phyloP scores from a whole-genome alignment of 2,888 invertebrate species.

The Hydropsyche betteni region DNA sequence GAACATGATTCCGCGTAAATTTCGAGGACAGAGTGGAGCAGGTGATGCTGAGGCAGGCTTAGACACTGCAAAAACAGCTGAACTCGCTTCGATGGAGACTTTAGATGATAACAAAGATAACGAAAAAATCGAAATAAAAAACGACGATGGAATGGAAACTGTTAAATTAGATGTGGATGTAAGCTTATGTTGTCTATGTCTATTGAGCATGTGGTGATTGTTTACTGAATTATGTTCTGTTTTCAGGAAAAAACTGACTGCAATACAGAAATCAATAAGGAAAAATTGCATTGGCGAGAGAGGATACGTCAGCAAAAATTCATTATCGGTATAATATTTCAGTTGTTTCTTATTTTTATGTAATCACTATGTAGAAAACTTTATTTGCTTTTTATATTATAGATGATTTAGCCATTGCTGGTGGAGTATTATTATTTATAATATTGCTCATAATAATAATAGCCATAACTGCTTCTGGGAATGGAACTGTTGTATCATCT shows the following conservation, averaged over 20 bases:
- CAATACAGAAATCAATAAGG: conserved; percentile 60
- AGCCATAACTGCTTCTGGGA: conserved; percentile 68
- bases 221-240: conserved; percentile 2
- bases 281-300: conserved; percentile 66
- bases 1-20: conserved; percentile 67
- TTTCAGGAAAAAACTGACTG: conserved; percentile 65
- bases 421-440: conserved; percentile 68
- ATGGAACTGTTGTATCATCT: conserved; percentile 65
- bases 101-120: conserved; percentile 77
- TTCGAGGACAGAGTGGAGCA: conserved; percentile 57
- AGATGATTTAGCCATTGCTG: conserved; percentile 68
- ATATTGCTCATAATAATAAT: conserved; percentile 72
- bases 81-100: conserved; percentile 84
- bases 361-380: conserved; percentile 13
- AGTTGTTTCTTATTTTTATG: background rate
- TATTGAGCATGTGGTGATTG: background rate
- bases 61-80: conserved; percentile 70
- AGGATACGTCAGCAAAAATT: conserved; percentile 73
- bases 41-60: conserved; percentile 65
- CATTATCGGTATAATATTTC: conserved; percentile 65
- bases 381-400: conserved; percentile 45
- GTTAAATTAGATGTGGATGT: conserved; percentile 71
- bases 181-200: conserved; percentile 53
- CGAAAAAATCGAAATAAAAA: conserved; percentile 62
- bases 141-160: conserved; percentile 78